Evolutionary conservation across 2,113 vertebrate species (phyloP).

Genomic region (Oophaga pumilio): DNA sequence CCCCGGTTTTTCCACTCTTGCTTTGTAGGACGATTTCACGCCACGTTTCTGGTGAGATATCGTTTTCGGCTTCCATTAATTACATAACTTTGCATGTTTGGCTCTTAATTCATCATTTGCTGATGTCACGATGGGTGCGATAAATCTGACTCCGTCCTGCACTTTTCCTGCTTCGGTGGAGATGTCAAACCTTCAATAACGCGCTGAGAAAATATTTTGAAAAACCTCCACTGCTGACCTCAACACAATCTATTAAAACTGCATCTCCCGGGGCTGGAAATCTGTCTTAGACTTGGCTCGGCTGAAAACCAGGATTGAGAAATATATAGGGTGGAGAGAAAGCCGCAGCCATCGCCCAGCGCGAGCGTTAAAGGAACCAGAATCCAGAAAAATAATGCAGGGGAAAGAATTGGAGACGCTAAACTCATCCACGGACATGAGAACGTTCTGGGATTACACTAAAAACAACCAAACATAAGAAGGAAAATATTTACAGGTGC

Average conservation of each 20-base stretch:
- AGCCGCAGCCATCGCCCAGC: not conserved
- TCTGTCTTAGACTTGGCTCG: slow-evolving; percentile 10
- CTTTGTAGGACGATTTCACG: not conserved
- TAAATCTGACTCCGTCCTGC: not conserved
- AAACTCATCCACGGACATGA: too few relatives aligned
- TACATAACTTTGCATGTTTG: slow-evolving; percentile 20
- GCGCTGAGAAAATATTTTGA: slow-evolving; percentile 60
- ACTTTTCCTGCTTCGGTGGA: slow-evolving; percentile 13
- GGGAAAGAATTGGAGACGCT: not conserved
- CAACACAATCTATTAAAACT: slow-evolving; percentile 66
- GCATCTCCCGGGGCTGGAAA: slow-evolving; percentile 63
- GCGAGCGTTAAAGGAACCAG: not conserved
- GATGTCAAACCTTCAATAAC: slow-evolving; percentile 32
- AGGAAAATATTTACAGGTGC: too few relatives aligned
- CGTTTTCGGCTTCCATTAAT: not conserved
- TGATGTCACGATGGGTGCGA: not conserved
- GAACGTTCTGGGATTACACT: too few relatives aligned
- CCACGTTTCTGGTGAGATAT: not conserved
- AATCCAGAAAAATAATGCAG: not conserved
- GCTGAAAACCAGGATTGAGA: slow-evolving; percentile 31
- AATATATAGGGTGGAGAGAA: not conserved
- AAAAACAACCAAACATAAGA: too few relatives aligned
- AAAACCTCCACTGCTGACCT: slow-evolving; percentile 63
- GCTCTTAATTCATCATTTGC: not conserved
- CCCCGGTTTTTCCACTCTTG: not conserved